Evolutionary conservation across 2,113 vertebrate species (phyloP), one percentile per base, ranked within the genome.

Genomic region (Triplophysa siluroides): DNA sequence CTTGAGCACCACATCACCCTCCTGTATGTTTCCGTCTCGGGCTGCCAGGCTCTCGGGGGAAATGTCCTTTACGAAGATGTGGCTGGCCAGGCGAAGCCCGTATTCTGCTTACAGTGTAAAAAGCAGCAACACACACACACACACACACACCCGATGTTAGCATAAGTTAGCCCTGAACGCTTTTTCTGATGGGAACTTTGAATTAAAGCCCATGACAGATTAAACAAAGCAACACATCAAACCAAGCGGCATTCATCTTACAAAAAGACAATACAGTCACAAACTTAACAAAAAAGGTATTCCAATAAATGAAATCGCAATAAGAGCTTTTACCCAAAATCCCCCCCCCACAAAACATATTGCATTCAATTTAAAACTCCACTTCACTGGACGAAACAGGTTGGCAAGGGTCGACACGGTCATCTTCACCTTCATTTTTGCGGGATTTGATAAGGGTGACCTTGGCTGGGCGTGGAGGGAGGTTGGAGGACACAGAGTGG

Each of bases 51-150:
- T 98, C 85, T 99, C 98, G n/a, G 97, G 96, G 33, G 97, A 99
- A 88, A 99, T 99, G 92, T 99, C 97, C 92, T 99, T 99, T 85
- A 99, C 97, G 90, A 99, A 99, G 91, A 99, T 99, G 91, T 99
- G 98, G 91, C 97, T 99, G 90, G 97, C 97, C 92, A 99, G 92
- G 84, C 97, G 96, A 87, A 99, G 94, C 88, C 97, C 98, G 90
- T 99, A 99, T 86, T 99, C 98, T 99, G 92, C 92, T 92, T 93
- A 89, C 87, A 90, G 81, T 90, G 90, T 90, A 86, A 91, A 92
- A 77, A 84, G 90, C 90, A 91, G 85, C 54, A 86, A 92, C 43
- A 45, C 41, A 92, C 86, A 92, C 85, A 92, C 43, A 45, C 41
- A 92, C 86, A 92, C 85, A 93, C 80, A 90, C 60, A 63, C 26